Evolutionary conservation across 2,888 invertebrate species (phyloP), one percentile per base, ranked within the genome.

Genomic region (Bembecia ichneumoniformis): DNA sequence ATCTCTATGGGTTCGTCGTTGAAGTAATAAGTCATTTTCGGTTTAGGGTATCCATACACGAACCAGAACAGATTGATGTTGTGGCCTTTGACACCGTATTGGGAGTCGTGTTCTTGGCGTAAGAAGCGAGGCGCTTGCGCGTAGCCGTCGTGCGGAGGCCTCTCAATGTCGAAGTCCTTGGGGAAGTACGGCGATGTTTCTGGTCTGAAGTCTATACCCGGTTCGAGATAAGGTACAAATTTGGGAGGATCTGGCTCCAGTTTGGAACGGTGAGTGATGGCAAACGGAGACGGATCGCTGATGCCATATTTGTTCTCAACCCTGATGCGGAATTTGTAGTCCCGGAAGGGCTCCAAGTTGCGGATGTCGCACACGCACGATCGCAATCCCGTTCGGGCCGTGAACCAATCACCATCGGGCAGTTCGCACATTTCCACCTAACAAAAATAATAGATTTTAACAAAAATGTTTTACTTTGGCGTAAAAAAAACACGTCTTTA

Each of bases 271-370:
- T 93, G 92, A 0, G 96, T 96, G 63, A 92, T 89, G 1, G 95
- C 95, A 69, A 92, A 94, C 1, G 98, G 97, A 51, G 97, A 97
- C 0, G 99, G 98, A 72, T 99, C 98, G 78, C 97, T 97, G 57
- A 97, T 92, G 44, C 99, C 99, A 74, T 94, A 96, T 74, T 96
- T 95, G 84, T 99, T 99, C 75, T 98, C 98, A 2, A 99, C 99
- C 36, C 98, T 90, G 40, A 99, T 92, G 53, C 99, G 90, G 89
- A 98, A 97, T 76, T 94, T 94, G 84, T 99, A 99, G 81, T 98
- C 98, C 56, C 94, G 90, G 87, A 96, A 95, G 1, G 98, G 97
- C 68, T 96, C 94, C 56, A 99, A 84, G 76, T 96, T 95, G 56
- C 94, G 90, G 52, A 98, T 93, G 70, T 97, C 96, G 77, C 96